phyloP scores from a whole-genome alignment of 2,888 invertebrate genomes.

The Drosophila mettleri region DNA sequence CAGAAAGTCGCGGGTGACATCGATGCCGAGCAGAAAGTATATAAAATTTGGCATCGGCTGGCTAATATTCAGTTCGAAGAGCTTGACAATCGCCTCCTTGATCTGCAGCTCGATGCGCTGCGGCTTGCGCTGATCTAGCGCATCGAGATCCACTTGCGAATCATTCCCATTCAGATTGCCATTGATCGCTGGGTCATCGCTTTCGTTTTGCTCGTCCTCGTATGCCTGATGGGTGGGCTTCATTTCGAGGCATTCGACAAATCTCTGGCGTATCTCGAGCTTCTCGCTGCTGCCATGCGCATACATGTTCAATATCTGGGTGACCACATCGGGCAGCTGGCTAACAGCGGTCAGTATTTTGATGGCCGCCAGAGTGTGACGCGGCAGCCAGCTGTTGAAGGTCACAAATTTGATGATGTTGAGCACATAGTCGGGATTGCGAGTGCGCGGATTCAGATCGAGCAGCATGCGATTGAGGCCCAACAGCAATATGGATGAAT shows the following conservation, averaged over 20 bases:
- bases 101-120: slow-evolving; percentile 78
- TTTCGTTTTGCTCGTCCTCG: slow-evolving; percentile 24
- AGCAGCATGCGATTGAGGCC: slow-evolving; percentile 93
- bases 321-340: slow-evolving; percentile 88
- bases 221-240: background rate
- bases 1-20: slow-evolving; percentile 90
- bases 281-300: slow-evolving; percentile 87
- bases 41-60: slow-evolving; percentile 94
- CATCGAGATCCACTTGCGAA: slow-evolving; percentile 1
- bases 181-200: slow-evolving; percentile 7
- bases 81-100: slow-evolving; percentile 89
- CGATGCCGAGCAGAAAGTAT: slow-evolving; percentile 95
- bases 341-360: slow-evolving; percentile 90
- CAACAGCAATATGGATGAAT: slow-evolving; percentile 89
- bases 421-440: slow-evolving; percentile 91
- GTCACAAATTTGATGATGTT: slow-evolving; percentile 91
- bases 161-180: background rate
- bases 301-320: slow-evolving; percentile 90
- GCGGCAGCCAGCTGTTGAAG: slow-evolving; percentile 88
- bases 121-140: slow-evolving; percentile 41
- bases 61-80: slow-evolving; percentile 91
- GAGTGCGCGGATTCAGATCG: slow-evolving; percentile 91
- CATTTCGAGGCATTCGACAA: slow-evolving; percentile 94
- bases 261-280: slow-evolving; percentile 90
- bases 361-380: slow-evolving; percentile 89